A percentile compares a stretch with the other conserved stretches of the same genome.
phyloP scores from a whole-genome alignment of 2,888 invertebrate species.

The Orthonychiurus folsomi region DNA sequence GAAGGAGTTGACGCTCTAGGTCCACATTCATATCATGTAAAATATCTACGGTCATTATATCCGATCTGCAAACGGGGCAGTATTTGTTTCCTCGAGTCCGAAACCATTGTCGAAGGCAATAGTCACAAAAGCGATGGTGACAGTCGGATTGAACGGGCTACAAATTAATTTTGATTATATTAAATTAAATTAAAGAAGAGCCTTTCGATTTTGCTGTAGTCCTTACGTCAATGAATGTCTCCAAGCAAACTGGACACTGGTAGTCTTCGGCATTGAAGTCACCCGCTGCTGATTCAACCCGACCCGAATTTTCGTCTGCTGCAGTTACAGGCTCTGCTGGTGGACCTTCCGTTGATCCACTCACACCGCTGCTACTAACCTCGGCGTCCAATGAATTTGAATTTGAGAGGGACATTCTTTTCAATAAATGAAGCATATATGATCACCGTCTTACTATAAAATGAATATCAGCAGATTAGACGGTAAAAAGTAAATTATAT shows the following conservation, averaged over 20 bases:
- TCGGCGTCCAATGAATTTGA: no score
- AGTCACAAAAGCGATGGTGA: slow-evolving; percentile 27
- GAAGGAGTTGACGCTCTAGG: neutral
- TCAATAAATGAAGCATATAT: no score
- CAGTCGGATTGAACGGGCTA: slow-evolving; percentile 27
- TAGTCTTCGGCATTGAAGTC: slow-evolving; percentile 20
- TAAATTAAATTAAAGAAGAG: neutral
- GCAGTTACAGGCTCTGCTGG: no score
- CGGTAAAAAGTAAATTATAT: no score
- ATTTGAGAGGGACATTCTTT: no score
- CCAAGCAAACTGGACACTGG: slow-evolving; percentile 31
- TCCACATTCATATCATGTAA: neutral
- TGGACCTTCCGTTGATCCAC: no score
- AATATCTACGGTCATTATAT: neutral
- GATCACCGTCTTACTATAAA: no score
- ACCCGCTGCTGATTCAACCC: neutral
- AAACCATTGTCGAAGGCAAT: slow-evolving; percentile 30
- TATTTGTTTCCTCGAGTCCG: slow-evolving; percentile 14
- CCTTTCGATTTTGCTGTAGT: neutral
- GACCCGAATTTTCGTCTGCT: no score
- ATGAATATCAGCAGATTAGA: no score
- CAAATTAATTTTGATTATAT: neutral
- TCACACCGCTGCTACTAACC: no score
- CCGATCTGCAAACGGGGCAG: slow-evolving; percentile 27
- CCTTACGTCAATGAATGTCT: slow-evolving; percentile 28